These are phyloP conservation scores for Pseudonaja textilis DNA, from an alignment of 2,113 vertebrate species.

Conservation along the genomic window DNA sequence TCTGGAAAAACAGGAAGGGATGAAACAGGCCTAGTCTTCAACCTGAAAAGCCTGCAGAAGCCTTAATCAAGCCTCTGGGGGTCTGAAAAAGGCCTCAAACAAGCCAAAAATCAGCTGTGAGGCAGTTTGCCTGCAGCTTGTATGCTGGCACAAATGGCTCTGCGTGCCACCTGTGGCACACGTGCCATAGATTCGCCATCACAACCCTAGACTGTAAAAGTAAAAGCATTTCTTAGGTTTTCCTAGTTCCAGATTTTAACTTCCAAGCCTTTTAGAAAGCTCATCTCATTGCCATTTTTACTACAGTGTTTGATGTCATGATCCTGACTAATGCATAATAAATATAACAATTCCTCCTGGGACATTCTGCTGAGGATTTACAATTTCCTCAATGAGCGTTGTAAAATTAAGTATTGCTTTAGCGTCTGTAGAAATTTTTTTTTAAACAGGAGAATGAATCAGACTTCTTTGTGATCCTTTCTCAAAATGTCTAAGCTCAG, in stretches of 20 bases:
- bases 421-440: neutral
- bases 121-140: no score
- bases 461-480: neutral
- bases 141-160: no score
- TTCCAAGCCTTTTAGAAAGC: neutral
- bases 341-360: neutral
- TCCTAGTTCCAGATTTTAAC: neutral
- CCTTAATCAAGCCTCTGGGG: no score
- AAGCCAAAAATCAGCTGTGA: no score
- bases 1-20: no score
- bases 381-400: neutral
- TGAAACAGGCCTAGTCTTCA: no score
- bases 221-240: neutral
- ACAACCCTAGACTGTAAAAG: neutral
- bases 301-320: neutral
- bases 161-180: no score
- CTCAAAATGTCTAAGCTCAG: neutral
- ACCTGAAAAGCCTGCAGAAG: no score
- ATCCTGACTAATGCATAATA: neutral
- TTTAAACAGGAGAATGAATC: neutral
- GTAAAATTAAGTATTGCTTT: neutral
- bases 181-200: no score
- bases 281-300: neutral
- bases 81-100: no score
- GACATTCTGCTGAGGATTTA: neutral